Evolutionary conservation across 1,140 invertebrate species (phyloP).

Genomic region (Leptopilina clavipes): DNA sequence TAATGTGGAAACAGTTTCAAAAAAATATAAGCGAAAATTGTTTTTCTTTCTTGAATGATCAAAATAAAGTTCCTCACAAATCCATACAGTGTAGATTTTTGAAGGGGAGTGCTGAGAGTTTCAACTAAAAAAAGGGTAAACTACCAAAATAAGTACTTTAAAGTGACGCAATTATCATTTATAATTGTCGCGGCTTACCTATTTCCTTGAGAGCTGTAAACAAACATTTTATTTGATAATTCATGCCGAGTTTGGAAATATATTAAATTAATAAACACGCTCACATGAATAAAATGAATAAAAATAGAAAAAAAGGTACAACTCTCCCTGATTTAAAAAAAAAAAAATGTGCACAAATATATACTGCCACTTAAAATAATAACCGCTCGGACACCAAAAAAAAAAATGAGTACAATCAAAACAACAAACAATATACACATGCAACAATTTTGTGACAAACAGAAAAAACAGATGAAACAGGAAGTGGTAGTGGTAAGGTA

Average conservation of each 20-base stretch:
- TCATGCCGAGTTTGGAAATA: conserved; percentile 48
- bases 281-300: conserved; percentile 54
- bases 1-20: too few relatives aligned
- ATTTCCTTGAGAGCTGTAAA: conserved; percentile 74
- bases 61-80: conserved; percentile 48
- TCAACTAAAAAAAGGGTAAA: conserved; percentile 45
- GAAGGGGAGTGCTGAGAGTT: conserved; percentile 36
- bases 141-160: conserved; percentile 60
- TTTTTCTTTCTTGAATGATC: conserved; percentile 33
- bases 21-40: conserved; percentile 15
- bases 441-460: conserved; percentile 59
- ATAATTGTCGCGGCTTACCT: conserved; percentile 70
- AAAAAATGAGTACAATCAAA: conserved; percentile 41
- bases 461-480: conserved; percentile 55
- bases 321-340: conserved; percentile 37
- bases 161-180: conserved; percentile 68
- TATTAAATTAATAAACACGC: conserved; percentile 50
- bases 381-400: conserved; percentile 54
- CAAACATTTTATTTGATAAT: conserved; percentile 67
- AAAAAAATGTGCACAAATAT: conserved; percentile 44
- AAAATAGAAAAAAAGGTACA: conserved; percentile 52
- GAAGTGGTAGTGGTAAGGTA: conserved; percentile 66
- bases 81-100: conserved; percentile 36
- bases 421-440: conserved; percentile 69
- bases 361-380: conserved; percentile 52